These are phyloP conservation scores for Brachionichthys hirsutus DNA, from an alignment of 2,113 vertebrate species.

Conservation along the genomic window DNA sequence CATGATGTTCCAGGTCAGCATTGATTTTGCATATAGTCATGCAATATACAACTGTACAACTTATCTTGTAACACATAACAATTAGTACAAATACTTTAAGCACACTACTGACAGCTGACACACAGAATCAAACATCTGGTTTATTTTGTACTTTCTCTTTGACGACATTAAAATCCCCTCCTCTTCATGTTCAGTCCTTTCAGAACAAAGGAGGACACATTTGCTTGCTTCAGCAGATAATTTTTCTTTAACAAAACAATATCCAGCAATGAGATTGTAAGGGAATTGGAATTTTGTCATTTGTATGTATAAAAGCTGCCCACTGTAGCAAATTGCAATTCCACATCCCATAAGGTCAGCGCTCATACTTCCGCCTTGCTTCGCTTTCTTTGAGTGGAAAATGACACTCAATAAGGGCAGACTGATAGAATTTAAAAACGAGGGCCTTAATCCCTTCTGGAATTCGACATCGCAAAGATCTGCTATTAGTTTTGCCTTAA, in stretches of 20 bases:
- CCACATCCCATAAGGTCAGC: slow-evolving; percentile 70
- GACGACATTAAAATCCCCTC: too few species aligned
- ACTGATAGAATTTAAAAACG: slow-evolving; percentile 36
- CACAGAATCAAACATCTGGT: too few species aligned
- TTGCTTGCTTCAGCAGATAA: slow-evolving; percentile 74
- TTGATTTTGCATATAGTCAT: too few species aligned
- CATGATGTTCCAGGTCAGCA: too few species aligned
- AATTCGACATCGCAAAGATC: slow-evolving; percentile 38
- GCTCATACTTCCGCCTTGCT: slow-evolving; percentile 59
- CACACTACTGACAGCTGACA: too few species aligned
- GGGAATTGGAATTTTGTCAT: slow-evolving; percentile 70
- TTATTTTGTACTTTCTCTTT: too few species aligned
- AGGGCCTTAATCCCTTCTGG: slow-evolving; percentile 47
- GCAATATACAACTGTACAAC: too few species aligned
- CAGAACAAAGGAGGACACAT: slow-evolving; percentile 72
- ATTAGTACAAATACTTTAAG: too few species aligned
- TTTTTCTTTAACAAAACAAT: slow-evolving; percentile 71
- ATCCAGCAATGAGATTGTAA: slow-evolving; percentile 65
- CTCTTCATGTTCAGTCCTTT: slow-evolving; percentile 26
- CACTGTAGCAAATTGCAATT: slow-evolving; percentile 70
- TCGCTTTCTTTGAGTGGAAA: slow-evolving; percentile 50
- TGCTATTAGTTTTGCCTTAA: slow-evolving; percentile 26
- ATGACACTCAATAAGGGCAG: slow-evolving; percentile 55
- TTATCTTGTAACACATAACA: too few species aligned
- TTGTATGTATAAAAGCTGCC: slow-evolving; percentile 72